phyloP scores from a whole-genome alignment of 2,113 vertebrate species.

The Gambusia affinis region DNA sequence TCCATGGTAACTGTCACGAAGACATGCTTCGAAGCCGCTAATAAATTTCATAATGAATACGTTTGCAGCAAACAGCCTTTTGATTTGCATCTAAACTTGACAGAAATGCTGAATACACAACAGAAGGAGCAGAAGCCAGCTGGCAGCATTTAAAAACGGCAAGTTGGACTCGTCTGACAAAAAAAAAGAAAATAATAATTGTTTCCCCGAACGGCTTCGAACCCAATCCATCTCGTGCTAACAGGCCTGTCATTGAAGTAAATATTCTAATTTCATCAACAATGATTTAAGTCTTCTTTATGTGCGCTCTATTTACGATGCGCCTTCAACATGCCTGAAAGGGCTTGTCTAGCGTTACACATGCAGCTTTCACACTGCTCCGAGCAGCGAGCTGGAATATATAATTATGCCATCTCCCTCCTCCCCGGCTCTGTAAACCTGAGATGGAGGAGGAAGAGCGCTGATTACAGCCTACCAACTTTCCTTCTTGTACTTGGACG shows the following conservation, averaged over 20 bases:
- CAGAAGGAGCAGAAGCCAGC: constrained; percentile 58
- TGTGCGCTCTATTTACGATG: constrained; percentile 65
- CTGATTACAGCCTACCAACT: constrained; percentile 75
- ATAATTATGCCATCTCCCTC: constrained; percentile 78
- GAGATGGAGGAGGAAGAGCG: constrained; percentile 69
- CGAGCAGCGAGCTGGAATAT: constrained; percentile 65
- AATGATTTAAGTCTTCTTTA: constrained; percentile 75
- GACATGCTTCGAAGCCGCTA: constrained; percentile 48
- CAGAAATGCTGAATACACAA: constrained; percentile 58
- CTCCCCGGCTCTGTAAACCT: constrained; percentile 67
- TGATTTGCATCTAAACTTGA: constrained; percentile 63
- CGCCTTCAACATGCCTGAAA: constrained; percentile 73
- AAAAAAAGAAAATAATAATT: constrained; percentile 7
- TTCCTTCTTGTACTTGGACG: constrained; percentile 65
- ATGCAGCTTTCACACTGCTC: constrained; percentile 66
- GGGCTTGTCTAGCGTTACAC: constrained; percentile 76
- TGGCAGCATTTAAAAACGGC: constrained; percentile 50
- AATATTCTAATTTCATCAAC: constrained; percentile 76
- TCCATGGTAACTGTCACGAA: constrained; percentile 53
- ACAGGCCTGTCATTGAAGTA: constrained; percentile 55
- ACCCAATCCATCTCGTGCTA: constrained; percentile 50
- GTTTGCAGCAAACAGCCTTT: constrained; percentile 59
- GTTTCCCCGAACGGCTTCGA: constrained; percentile 13
- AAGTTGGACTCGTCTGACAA: constrained; percentile 13
- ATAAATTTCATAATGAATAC: constrained; percentile 73